Percentiles rank a stretch among this genome's conserved stretches.
These are phyloP conservation scores for Thermophis baileyi DNA, from an alignment of 2,113 vertebrate species.

Conservation along the genomic window DNA sequence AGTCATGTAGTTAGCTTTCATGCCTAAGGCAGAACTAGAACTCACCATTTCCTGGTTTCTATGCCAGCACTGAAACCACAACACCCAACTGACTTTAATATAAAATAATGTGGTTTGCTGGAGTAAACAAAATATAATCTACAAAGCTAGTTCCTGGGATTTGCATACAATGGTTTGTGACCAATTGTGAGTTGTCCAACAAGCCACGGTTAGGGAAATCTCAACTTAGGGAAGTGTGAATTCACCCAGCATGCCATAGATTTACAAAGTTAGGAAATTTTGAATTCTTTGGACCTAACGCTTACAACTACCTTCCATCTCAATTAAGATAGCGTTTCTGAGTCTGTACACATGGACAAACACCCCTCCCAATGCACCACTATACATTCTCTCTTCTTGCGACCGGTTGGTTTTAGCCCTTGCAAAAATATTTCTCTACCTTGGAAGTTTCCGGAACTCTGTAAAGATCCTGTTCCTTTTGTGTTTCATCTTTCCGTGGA, in stretches of 20 bases:
- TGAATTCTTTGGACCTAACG: neutral
- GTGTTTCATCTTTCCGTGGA: constrained; percentile 96
- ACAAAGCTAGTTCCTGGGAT: neutral
- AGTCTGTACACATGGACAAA: neutral
- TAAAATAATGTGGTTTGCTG: too few relatives aligned
- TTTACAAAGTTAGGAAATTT: neutral
- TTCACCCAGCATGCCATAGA: neutral
- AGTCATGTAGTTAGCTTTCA: too few relatives aligned
- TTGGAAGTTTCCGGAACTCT: constrained; percentile 79
- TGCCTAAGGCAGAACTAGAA: too few relatives aligned
- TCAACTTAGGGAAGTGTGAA: neutral
- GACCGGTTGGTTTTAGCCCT: rapidly evolving
- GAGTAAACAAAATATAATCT: neutral
- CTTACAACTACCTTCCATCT: too few relatives aligned
- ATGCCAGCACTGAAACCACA: too few relatives aligned
- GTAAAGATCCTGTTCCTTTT: constrained; percentile 92
- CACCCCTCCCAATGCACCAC: neutral
- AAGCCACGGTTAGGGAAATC: neutral
- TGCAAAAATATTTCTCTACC: constrained; percentile 60
- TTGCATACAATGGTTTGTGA: neutral
- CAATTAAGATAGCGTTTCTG: neutral
- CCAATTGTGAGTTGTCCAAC: neutral
- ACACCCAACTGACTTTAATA: too few relatives aligned
- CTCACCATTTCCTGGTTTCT: too few relatives aligned
- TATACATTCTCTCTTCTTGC: neutral